These are phyloP conservation scores for Saxidomus purpurata DNA, from an alignment of 1,140 invertebrate genomes.

Conservation along the genomic window DNA sequence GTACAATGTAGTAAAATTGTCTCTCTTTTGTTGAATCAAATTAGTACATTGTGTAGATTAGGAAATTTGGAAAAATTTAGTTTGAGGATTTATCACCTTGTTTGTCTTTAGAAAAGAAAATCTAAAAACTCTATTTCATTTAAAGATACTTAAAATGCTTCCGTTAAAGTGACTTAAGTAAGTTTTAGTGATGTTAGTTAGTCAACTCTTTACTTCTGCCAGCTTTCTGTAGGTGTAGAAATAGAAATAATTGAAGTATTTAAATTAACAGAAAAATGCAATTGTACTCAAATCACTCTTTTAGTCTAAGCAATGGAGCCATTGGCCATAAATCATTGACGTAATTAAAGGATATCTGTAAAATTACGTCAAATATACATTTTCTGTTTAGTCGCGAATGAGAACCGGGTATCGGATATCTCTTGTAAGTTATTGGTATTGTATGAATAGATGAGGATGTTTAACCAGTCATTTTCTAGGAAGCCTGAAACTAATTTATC, in stretches of 20 bases:
- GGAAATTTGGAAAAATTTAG: no score
- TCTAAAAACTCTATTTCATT: no score
- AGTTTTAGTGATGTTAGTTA: background rate
- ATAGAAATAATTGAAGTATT: background rate
- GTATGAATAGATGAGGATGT: background rate
- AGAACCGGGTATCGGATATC: conserved; percentile 36
- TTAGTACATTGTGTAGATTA: background rate
- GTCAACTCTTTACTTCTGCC: background rate
- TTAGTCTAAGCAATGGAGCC: no score
- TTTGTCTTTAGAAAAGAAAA: background rate
- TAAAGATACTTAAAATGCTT: no score
- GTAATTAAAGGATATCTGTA: no score
- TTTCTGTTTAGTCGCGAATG: conserved; percentile 21
- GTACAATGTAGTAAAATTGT: no score
- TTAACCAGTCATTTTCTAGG: background rate
- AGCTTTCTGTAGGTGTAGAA: background rate
- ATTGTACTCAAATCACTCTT: no score
- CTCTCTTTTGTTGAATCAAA: background rate
- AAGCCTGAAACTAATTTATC: background rate
- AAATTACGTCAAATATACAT: background rate
- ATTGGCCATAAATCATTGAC: no score
- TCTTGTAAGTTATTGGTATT: conserved; percentile 44
- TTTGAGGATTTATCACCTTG: background rate
- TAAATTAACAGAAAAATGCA: background rate
- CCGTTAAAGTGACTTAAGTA: no score